Evolutionary conservation across 2,113 vertebrate species (phyloP).

Genomic region (Recurvirostra avosetta): DNA sequence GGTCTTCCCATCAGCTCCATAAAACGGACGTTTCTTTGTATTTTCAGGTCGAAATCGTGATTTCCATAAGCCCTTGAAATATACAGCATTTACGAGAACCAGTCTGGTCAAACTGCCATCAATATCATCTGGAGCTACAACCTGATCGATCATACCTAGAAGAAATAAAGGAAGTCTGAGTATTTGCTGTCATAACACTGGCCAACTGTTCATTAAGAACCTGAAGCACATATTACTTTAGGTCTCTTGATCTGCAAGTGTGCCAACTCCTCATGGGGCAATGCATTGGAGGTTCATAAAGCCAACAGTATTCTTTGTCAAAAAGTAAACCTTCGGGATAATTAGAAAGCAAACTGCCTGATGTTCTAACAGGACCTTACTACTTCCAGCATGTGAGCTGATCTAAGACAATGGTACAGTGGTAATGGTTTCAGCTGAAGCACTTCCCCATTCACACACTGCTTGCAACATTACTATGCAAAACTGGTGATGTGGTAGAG

Average conservation of each 20-base stretch:
- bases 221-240: background rate
- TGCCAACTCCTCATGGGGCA: background rate
- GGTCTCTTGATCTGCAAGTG: background rate
- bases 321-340: background rate
- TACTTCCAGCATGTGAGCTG: background rate
- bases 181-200: background rate
- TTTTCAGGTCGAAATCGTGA: slow-evolving; percentile 88
- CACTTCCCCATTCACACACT: background rate
- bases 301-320: background rate
- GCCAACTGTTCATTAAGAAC: background rate
- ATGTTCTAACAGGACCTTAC: background rate
- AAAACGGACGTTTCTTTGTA: slow-evolving; percentile 87
- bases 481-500: background rate
- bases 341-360: background rate
- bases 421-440: background rate
- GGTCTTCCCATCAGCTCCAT: slow-evolving; percentile 77
- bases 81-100: slow-evolving; percentile 87
- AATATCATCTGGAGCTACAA: slow-evolving; percentile 84
- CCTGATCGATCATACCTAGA: slow-evolving; percentile 86
- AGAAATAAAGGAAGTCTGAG: background rate
- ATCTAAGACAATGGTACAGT: background rate
- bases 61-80: slow-evolving; percentile 95
- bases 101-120: slow-evolving; percentile 79
- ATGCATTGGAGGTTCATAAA: background rate
- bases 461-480: background rate